Conservation (phyloP, 2,797 vertebrate species). For the Pempheris klunzingeri region DNA sequence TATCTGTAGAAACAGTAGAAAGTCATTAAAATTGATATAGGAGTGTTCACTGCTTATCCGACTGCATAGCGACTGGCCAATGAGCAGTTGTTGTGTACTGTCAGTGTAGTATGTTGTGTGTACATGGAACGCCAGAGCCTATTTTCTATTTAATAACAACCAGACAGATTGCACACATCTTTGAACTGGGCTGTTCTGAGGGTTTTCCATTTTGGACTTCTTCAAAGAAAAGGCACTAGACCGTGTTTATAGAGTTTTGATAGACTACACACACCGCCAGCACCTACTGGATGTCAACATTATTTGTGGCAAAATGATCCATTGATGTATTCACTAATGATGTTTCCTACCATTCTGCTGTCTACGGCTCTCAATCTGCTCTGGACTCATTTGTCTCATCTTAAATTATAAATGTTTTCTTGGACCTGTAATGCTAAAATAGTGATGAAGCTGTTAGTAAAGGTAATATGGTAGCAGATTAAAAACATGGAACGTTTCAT, state of each 20-base stretch:
- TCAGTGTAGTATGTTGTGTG: not conserved
- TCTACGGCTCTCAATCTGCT: not conserved
- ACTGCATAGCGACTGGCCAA: not conserved
- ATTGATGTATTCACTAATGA: slow-evolving; percentile 1
- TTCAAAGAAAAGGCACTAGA: not conserved
- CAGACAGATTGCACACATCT: not conserved
- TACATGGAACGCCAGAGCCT: not conserved
- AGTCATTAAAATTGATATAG: not conserved
- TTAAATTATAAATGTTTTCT: not conserved
- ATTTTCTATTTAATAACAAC: not conserved
- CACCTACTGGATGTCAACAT: slow-evolving; percentile 27
- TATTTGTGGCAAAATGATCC: not conserved
- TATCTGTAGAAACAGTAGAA: not conserved
- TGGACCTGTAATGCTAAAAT: not conserved
- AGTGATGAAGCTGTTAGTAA: not conserved
- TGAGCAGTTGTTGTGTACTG: not conserved
- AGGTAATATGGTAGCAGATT: not conserved
- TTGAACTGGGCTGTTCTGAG: not conserved
- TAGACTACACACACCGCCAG: slow-evolving; percentile 13
- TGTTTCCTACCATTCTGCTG: not conserved
- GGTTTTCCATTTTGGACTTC: not conserved
- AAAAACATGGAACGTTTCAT: not conserved
- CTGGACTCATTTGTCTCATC: not conserved
- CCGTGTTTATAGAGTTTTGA: slow-evolving; percentile 28
- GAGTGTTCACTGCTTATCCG: not conserved